Conservation (phyloP, 1,140 invertebrate species). For the Cydia fagiglandana region DNA sequence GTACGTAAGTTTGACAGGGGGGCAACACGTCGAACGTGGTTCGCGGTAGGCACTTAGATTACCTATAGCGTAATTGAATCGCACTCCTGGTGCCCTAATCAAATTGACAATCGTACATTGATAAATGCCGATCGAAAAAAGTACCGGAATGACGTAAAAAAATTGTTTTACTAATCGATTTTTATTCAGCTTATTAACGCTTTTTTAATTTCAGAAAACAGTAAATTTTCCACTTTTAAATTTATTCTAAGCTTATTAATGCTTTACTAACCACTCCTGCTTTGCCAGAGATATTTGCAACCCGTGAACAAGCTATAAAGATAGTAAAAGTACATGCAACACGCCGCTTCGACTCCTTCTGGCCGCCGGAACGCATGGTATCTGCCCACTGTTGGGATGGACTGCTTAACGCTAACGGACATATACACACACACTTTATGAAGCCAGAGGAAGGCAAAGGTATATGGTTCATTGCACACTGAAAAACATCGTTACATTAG, state of each 20-base stretch:
- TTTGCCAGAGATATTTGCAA: slow-evolving; percentile 70
- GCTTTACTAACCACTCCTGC: slow-evolving; percentile 51
- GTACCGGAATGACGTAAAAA: too few relatives aligned
- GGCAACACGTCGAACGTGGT: too few relatives aligned
- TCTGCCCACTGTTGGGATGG: slow-evolving; percentile 58
- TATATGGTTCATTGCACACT: neutral
- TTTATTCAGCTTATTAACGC: slow-evolving; percentile 60
- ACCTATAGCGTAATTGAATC: too few relatives aligned
- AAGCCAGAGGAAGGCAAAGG: slow-evolving; percentile 64
- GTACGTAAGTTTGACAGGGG: too few relatives aligned
- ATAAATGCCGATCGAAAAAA: too few relatives aligned
- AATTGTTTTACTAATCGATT: neutral
- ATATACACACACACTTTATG: slow-evolving; percentile 65
- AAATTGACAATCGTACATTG: too few relatives aligned
- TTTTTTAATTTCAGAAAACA: too few relatives aligned
- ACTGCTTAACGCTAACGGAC: slow-evolving; percentile 60
- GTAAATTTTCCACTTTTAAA: too few relatives aligned
- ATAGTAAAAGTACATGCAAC: slow-evolving; percentile 61
- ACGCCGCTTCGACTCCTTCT: slow-evolving; percentile 63
- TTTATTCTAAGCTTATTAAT: slow-evolving; percentile 60
- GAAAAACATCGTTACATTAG: neutral
- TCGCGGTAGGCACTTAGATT: too few relatives aligned
- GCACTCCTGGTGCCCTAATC: too few relatives aligned
- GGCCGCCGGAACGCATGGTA: slow-evolving; percentile 59
- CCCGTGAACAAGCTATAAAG: slow-evolving; percentile 69